A percentile compares a stretch with the other conserved stretches of the same genome.
Conservation (phyloP, 92 coral and sea anemone genomes). For the Porites evermanni region DNA sequence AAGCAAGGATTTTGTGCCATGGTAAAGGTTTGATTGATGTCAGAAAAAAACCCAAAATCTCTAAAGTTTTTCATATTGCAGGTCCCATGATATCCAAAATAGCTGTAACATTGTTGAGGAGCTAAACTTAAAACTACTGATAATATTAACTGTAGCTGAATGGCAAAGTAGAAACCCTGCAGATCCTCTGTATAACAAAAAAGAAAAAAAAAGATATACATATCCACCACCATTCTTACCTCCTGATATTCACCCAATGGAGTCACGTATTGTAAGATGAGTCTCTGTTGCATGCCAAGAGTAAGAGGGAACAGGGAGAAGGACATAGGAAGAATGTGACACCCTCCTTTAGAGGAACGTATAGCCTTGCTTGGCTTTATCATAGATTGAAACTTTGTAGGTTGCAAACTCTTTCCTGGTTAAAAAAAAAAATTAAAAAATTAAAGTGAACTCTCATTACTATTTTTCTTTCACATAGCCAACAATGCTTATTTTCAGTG, state of each 20-base stretch:
- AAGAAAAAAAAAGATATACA: neutral
- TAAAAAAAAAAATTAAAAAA: neutral
- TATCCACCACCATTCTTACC: constrained; percentile 44
- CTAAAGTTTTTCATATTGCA: no score
- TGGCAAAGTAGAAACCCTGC: no score
- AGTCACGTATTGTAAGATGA: constrained; percentile 85
- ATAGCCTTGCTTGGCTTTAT: constrained; percentile 38
- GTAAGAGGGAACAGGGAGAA: constrained; percentile 80
- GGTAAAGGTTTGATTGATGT: no score
- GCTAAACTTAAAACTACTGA: no score
- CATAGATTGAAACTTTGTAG: constrained; percentile 21
- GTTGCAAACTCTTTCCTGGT: constrained; percentile 37
- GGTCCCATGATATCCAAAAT: no score
- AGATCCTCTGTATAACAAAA: no score
- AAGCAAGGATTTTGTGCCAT: no score
- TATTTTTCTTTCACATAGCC: no score
- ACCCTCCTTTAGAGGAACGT: constrained; percentile 55
- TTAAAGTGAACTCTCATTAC: neutral
- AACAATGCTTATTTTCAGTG: no score
- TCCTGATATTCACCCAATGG: constrained; percentile 99
- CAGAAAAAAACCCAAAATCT: no score
- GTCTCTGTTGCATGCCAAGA: constrained; percentile 88
- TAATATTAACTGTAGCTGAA: no score
- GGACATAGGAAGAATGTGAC: constrained; percentile 73
- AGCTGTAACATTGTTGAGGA: no score